These are phyloP conservation scores for Mesochorus sp. DNA, from an alignment of 2,888 invertebrate species.

Conservation along the genomic window DNA sequence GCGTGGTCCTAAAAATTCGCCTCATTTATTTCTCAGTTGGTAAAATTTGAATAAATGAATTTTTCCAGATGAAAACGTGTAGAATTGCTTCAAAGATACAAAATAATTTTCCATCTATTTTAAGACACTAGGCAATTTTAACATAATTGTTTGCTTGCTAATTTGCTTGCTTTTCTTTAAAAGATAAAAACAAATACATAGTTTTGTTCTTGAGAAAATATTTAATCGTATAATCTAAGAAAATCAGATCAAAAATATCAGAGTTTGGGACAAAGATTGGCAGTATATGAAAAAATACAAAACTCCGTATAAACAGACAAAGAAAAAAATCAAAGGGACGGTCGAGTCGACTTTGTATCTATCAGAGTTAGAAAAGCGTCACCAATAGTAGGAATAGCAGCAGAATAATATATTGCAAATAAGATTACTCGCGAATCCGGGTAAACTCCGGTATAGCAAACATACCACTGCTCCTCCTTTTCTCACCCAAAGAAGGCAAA, in stretches of 20 bases:
- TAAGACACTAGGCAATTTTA: not conserved
- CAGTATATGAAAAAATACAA: not conserved
- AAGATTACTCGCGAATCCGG: constrained; percentile 74
- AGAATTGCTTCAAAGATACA: constrained; percentile 25
- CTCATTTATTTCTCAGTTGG: constrained; percentile 68
- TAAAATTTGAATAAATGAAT: constrained; percentile 40
- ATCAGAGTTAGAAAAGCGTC: constrained; percentile 43
- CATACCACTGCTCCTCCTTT: constrained; percentile 41
- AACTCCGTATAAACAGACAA: not conserved
- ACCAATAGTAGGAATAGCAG: constrained; percentile 48
- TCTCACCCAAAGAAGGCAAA: constrained; percentile 20
- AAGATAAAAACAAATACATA: too few species aligned
- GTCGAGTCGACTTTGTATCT: constrained; percentile 35
- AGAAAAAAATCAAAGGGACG: constrained; percentile 45
- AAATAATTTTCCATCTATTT: not conserved
- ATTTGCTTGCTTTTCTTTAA: not conserved
- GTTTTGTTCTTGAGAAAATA: not conserved
- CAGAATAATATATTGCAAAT: constrained; percentile 78
- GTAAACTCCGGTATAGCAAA: constrained; percentile 46
- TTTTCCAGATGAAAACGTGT: constrained; percentile 32
- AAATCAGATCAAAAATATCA: constrained; percentile 7
- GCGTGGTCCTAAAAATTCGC: constrained; percentile 75
- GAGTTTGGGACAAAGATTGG: not conserved
- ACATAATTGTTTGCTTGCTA: not conserved
- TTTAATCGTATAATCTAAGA: constrained; percentile 21